A percentile compares a stretch with the other conserved stretches of the same genome.
Evolutionary conservation across 2,113 vertebrate genomes (phyloP).

Genomic region (Pogona vitticeps): DNA sequence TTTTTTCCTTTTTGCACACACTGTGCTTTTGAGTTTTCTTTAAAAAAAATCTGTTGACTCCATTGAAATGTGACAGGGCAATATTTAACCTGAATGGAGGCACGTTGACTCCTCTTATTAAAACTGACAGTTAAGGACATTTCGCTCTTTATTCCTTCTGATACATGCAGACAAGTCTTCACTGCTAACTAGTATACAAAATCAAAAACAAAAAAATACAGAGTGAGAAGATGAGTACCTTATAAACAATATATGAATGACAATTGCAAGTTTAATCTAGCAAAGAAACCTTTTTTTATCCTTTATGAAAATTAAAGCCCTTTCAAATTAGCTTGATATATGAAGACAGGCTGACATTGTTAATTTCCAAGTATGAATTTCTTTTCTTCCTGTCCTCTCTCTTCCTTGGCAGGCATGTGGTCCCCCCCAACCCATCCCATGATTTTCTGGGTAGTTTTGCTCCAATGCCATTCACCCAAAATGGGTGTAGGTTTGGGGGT

Average conservation of each 20-base stretch:
- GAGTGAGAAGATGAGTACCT: constrained; percentile 86
- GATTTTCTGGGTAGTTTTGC: constrained; percentile 51
- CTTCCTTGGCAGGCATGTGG: not conserved
- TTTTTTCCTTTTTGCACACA: constrained; percentile 89
- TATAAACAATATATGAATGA: constrained; percentile 99
- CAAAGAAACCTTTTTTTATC: constrained; percentile 90
- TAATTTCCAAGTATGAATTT: constrained; percentile 76
- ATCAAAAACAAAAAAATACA: constrained; percentile 90
- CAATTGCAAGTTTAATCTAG: constrained; percentile 98
- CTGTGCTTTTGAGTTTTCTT: constrained; percentile 92
- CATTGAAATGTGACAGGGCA: constrained; percentile 96
- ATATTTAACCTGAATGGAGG: constrained; percentile 96
- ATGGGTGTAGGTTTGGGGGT: not conserved
- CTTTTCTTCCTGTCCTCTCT: constrained; percentile 43
- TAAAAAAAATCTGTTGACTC: constrained; percentile 93
- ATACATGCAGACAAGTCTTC: constrained; percentile 92
- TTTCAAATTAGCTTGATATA: constrained; percentile 86
- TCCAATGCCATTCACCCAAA: constrained; percentile 72
- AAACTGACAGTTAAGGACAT: constrained; percentile 96
- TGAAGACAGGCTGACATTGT: constrained; percentile 85
- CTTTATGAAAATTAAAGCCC: constrained; percentile 88
- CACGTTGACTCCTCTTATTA: constrained; percentile 96
- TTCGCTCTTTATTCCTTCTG: constrained; percentile 94
- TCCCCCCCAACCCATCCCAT: not conserved
- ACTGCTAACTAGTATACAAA: constrained; percentile 93